Base-by-base conservation (phyloP, 2,797 vertebrate genomes). In the Amazonetta brasiliensis region DNA sequence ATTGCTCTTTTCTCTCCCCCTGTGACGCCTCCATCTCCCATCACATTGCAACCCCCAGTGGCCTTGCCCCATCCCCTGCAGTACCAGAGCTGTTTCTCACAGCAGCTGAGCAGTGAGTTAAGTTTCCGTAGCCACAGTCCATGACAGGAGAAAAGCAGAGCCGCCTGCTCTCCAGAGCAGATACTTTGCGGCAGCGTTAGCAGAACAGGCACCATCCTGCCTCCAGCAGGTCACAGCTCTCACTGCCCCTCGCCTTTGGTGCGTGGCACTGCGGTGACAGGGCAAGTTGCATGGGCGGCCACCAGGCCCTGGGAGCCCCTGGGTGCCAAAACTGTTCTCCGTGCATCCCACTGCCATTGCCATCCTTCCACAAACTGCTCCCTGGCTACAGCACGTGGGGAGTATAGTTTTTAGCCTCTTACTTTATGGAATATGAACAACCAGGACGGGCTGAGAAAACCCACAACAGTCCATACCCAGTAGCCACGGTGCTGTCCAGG, bases 211-310 rank as follows among this genome's bases (percentile, higher is more conserved):
- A 8, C 55, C 30, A 30, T 26, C 30, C 46, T 84, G 17, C 6
- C 21, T 30, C 52, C 48, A 26, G 16, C 43, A 25, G 35, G 8
- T 48, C 0, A 0, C 15, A n/a, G 41, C 18, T 91, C 11, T n/a
- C n/a, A 41, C 33, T 60, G 77, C 22, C 26, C n/a, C 39, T 44
- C 2, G 2, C 22, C 28, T 56, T 71, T 69, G 44, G 20, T 3
- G 0, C 5, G 0, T 11, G 39, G 20, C n/a, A 21, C 74, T 28
- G 41, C 0, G 0, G 19, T 44, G 30, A 28, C 28, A 41, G n/a
- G 73, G 31, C 15, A 66, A 6, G 7, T 16, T 4, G 21, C n/a
- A 31, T 30, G 18, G 26, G 62, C 3, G 1, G 26, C 22, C 11
- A 73, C 17, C n/a, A 44, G 41, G 62, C 28, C 15, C 9, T 41